phyloP scores from a whole-genome alignment of 1,140 invertebrate species.

The Drosophila equinoxialis region DNA sequence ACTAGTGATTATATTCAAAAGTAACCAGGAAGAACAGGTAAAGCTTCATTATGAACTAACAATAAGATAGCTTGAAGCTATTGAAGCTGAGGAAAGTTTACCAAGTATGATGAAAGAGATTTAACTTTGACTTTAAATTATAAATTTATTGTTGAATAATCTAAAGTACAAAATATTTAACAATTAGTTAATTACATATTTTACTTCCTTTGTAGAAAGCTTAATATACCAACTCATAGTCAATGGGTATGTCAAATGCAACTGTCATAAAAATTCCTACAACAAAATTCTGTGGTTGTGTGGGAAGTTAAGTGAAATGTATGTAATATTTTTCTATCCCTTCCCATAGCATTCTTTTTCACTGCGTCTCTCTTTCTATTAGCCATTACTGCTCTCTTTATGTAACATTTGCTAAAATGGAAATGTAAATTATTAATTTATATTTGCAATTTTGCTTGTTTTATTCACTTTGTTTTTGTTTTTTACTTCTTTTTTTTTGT shows the following conservation, averaged over 20 bases:
- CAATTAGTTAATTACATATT: too few species aligned
- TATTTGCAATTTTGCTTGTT: constrained; percentile 39
- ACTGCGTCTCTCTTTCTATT: not conserved
- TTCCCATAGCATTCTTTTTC: not conserved
- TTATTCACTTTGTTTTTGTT: not conserved
- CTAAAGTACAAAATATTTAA: too few species aligned
- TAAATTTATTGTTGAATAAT: too few species aligned
- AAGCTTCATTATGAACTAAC: too few species aligned
- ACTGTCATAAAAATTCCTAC: constrained; percentile 9
- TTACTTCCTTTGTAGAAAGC: too few species aligned
- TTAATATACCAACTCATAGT: too few species aligned
- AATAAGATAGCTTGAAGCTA: too few species aligned
- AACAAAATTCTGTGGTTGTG: constrained; percentile 11
- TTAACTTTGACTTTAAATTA: too few species aligned
- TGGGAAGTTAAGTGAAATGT: constrained; percentile 28
- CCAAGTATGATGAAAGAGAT: too few species aligned
- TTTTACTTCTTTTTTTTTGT: not conserved
- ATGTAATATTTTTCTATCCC: constrained; percentile 21
- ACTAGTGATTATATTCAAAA: too few species aligned
- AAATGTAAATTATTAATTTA: constrained; percentile 56
- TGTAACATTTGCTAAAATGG: constrained; percentile 28
- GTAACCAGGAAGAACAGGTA: too few species aligned
- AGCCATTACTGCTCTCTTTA: not conserved
- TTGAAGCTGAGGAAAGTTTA: too few species aligned
- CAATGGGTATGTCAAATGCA: constrained; percentile 21